Percentiles rank a stretch among this genome's conserved stretches.
Conservation (phyloP, 1,140 invertebrate species). For the Trichonephila inaurata region DNA sequence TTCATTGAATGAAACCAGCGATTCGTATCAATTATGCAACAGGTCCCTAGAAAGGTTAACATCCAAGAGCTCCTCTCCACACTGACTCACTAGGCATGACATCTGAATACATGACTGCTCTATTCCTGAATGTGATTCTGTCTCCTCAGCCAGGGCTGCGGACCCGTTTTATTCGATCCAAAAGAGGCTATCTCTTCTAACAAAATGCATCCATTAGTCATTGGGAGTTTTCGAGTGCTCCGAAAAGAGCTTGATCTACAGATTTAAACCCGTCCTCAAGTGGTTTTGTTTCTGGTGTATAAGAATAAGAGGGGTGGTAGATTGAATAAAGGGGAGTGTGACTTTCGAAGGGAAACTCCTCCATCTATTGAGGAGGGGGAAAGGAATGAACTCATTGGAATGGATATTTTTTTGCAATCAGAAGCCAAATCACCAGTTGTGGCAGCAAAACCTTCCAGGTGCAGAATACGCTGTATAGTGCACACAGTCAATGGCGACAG, state of each 20-base stretch:
- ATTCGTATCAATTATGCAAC: neutral
- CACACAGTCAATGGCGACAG: slow-evolving; percentile 70
- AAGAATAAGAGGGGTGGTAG: neutral
- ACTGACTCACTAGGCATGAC: neutral
- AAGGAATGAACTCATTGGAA: neutral
- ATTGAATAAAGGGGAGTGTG: neutral
- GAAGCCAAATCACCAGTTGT: slow-evolving; percentile 45
- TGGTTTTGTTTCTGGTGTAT: neutral
- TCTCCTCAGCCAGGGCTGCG: neutral
- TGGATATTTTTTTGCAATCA: slow-evolving; percentile 7
- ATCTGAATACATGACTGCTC: neutral
- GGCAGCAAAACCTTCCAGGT: slow-evolving; percentile 51
- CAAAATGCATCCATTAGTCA: slow-evolving; percentile 2
- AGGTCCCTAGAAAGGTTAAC: slow-evolving; percentile 1
- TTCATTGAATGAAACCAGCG: neutral
- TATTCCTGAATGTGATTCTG: neutral
- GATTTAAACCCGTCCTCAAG: neutral
- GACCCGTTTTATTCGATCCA: slow-evolving; percentile 39
- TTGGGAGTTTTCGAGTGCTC: neutral
- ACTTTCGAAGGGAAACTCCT: neutral
- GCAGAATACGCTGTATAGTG: slow-evolving; percentile 47
- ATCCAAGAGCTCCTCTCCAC: neutral
- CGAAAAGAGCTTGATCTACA: neutral
- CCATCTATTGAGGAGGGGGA: neutral
- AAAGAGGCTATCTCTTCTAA: neutral